Percentiles rank a stretch among this genome's conserved stretches.
These are phyloP conservation scores for Muscicapa adusta DNA, from an alignment of 2,113 vertebrate species.

Conservation along the genomic window DNA sequence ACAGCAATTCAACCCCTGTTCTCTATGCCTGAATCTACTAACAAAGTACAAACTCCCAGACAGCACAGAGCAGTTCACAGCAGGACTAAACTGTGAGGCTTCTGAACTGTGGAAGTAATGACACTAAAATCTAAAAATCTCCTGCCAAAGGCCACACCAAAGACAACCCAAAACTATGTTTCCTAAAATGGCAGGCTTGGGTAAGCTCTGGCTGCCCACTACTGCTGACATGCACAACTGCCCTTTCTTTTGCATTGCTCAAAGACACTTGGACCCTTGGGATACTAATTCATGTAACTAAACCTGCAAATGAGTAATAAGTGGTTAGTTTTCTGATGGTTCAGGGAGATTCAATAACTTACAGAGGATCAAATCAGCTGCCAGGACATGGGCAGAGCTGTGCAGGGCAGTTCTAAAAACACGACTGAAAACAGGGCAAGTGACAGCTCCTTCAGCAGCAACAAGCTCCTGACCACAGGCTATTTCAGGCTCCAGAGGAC, in stretches of 20 bases:
- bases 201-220: not conserved
- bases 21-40: not conserved
- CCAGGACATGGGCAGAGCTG: not conserved
- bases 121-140: not conserved
- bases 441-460: not conserved
- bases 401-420: not conserved
- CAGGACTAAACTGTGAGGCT: not conserved
- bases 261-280: not conserved
- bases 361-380: not conserved
- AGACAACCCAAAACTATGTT: not conserved
- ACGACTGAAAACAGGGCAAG: not conserved
- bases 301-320: not conserved
- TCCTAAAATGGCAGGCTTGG: not conserved
- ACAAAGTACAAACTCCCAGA: not conserved
- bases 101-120: not conserved
- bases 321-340: not conserved
- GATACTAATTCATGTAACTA: not conserved
- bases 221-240: not conserved
- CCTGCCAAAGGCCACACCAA: not conserved
- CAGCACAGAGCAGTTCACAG: not conserved
- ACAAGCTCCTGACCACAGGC: not conserved
- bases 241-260: not conserved
- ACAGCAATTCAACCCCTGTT: not conserved
- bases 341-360: not conserved
- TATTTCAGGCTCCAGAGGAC: not conserved